Base-by-base conservation (phyloP, 2,888 invertebrate species). In the Digitonthophagus gazella region DNA sequence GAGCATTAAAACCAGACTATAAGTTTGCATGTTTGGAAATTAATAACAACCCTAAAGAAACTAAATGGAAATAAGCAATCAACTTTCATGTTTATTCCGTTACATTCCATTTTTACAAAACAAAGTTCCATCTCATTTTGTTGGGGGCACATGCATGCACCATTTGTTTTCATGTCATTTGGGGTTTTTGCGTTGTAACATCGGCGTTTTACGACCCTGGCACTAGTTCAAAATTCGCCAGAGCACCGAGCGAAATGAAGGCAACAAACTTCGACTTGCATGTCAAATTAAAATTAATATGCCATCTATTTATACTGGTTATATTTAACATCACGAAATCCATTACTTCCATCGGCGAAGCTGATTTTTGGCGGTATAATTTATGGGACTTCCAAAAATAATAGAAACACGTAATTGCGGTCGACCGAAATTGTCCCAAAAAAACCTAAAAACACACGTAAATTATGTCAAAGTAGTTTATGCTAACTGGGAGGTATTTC, bases 261-360 rank as follows among this genome's bases (percentile, higher is more conserved):
- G 16, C 61, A 61, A 61, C 61, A 20, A 61, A 61, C 61, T 20
- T 20, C 18, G 18, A 61, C 61, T 61, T 61, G 61, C 61, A 61
- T 61, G 61, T 18, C 61, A 61, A 61, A 61, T 61, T 61, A 61
- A 61, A 61, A 61, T 61, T 61, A 61, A 61, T 61, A 61, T 20
- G 18, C 19, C 61, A 44, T 44, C 28, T 44, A 44, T 44, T 44
- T 44, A 44, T 44, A 44, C 28, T 11, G 28, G 28, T 44, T 44
- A 44, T 44, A 44, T 44, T 44, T 44, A 44, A 44, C 28, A 44
- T 44, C 28, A 44, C 28, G 28, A 44, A 44, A 44, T 44, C 28
- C 28, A 44, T 44, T 44, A 44, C 28, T 44, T 44, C 28, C 28
- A 44, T 44, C 6, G 28, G 8, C 28, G 28, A 44, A 44, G 28